Conservation (phyloP, 2,888 invertebrate species). For the Yponomeuta plumbellus region DNA sequence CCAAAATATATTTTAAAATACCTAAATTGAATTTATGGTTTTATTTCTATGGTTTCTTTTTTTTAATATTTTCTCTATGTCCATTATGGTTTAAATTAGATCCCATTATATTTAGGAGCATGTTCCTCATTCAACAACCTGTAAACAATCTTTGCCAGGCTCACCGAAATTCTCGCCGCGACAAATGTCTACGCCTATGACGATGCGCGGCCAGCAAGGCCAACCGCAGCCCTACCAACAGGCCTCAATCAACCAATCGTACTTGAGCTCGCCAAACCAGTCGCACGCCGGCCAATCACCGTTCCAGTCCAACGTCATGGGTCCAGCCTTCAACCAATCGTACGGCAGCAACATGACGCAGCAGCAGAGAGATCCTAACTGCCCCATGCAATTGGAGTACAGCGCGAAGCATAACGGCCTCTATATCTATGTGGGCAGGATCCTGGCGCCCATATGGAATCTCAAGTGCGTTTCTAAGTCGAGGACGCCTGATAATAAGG, state of each 20-base stretch:
- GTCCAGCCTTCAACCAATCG: constrained; percentile 59
- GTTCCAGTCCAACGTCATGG: constrained; percentile 52
- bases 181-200: constrained; percentile 71
- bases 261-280: constrained; percentile 38
- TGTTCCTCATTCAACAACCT: not conserved
- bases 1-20: too few relatives aligned
- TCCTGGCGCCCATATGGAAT: constrained; percentile 93
- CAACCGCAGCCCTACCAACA: constrained; percentile 34
- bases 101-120: too few relatives aligned
- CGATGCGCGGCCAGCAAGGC: constrained; percentile 51
- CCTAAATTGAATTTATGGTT: too few relatives aligned
- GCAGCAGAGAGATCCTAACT: constrained; percentile 53
- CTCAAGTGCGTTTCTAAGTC: constrained; percentile 82
- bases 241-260: constrained; percentile 54
- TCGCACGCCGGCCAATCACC: constrained; percentile 50
- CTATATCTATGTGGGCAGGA: constrained; percentile 92
- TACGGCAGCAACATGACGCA: constrained; percentile 57
- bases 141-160: constrained; percentile 33
- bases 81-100: too few relatives aligned
- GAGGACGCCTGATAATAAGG: constrained; percentile 60
- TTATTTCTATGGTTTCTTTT: too few relatives aligned
- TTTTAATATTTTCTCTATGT: too few relatives aligned
- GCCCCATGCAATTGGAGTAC: constrained; percentile 64
- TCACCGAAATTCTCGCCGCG: constrained; percentile 69
- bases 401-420: constrained; percentile 93